Conservation (phyloP, 2,888 invertebrate species). For the Mycogona germanica region DNA sequence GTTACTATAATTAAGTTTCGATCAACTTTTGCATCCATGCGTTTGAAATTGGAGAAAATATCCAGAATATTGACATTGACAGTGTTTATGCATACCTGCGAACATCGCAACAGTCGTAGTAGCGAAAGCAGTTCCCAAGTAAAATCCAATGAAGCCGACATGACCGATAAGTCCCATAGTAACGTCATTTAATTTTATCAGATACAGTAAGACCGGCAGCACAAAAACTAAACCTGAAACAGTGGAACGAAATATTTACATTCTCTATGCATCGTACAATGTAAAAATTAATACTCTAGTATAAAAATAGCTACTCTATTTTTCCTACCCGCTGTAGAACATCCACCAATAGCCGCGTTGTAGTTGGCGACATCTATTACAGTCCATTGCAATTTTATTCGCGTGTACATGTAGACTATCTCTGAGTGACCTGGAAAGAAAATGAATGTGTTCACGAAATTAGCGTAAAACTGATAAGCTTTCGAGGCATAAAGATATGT, state of each 20-base stretch:
- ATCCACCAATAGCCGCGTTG: constrained; percentile 4
- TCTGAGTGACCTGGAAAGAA: constrained; percentile 3
- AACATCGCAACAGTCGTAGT: background rate
- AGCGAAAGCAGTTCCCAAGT: constrained; percentile 12
- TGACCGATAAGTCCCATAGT: constrained; percentile 4
- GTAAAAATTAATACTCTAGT: background rate
- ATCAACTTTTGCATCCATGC: too few species aligned
- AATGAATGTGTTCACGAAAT: too few species aligned
- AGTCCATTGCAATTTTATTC: background rate
- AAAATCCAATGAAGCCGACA: constrained; percentile 11
- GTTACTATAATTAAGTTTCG: too few species aligned
- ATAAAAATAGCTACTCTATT: background rate
- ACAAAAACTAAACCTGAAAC: background rate
- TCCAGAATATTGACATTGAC: too few species aligned
- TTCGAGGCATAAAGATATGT: too few species aligned
- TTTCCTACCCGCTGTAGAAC: background rate
- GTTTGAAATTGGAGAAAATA: too few species aligned
- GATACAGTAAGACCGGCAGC: background rate
- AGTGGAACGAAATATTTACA: background rate
- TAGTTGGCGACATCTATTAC: background rate
- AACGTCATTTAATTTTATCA: background rate
- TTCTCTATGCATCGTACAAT: background rate
- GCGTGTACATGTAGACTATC: constrained; percentile 7
- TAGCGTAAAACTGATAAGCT: too few species aligned
- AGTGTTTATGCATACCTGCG: constrained; percentile 8